Evolutionary conservation across 2,888 invertebrate species (phyloP), one percentile per base, ranked within the genome.

Genomic region (Plebejus anna): DNA sequence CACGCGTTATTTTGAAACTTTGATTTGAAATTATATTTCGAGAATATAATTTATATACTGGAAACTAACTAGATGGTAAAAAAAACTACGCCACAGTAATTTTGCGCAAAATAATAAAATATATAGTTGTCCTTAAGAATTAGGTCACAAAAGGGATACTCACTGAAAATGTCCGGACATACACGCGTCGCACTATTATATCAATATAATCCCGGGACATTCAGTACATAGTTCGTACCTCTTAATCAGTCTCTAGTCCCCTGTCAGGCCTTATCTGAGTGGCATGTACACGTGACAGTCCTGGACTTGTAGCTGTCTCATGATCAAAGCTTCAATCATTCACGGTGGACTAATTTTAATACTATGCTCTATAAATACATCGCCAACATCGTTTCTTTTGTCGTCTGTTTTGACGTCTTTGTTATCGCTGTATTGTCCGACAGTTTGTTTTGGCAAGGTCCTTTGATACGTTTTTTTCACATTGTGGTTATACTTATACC

Each of bases 271-370:
- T 73, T 73, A 73, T 73, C 73, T 72, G 51, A 72, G 51, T n/a
- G 73, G 32, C 73, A 13, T 51, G 51, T 51, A 51, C 13, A 22
- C 73, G 51, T 55, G 73, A 51, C 73, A 51, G 73, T 28, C 11
- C 22, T 73, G 73, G 73, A 55, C 73, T 73, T 73, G 73, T 73
- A 73, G 51, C 73, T 73, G 51, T 73, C 73, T 32, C 73, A 16
- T 32, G 55, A 73, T 47, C 73, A 55, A 73, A 73, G 42, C 51
- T 32, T 73, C 73, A 55, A 51, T 73, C 73, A 73, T 73, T 51
- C 32, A 73, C 55, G 73, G 73, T 73, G 51, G 47, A 73, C 55
- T 73, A 55, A 73, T 73, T 71, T 73, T 73, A 73, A 13, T 73
- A 73, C 28, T 73, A 55, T 16, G 13, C 22, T 70, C 71, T 42